Percentiles rank a stretch among this genome's conserved stretches.
Evolutionary conservation across 1,140 invertebrate genomes (phyloP).

Genomic region (Lepidurus apus): DNA sequence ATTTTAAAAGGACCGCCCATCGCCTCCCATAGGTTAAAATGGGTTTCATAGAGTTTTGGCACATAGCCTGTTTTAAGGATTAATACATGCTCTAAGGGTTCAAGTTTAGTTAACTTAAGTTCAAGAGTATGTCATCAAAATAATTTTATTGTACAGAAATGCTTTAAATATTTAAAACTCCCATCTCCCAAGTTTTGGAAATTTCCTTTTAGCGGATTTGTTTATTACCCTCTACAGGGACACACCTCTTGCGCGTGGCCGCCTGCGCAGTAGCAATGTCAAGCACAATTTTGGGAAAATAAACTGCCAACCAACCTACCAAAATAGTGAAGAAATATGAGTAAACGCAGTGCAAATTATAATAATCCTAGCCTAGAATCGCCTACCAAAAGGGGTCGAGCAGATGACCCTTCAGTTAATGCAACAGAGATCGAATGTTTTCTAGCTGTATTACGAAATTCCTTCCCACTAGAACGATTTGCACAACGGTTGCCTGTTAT

Average conservation of each 20-base stretch:
- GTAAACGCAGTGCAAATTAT: neutral
- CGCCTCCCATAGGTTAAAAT: neutral
- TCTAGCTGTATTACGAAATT: neutral
- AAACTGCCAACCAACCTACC: neutral
- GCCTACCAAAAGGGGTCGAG: neutral
- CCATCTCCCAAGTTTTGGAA: no score
- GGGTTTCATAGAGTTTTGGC: neutral
- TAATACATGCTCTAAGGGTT: no score
- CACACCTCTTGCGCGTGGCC: neutral
- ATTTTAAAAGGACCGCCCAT: neutral
- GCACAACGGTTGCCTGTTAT: slow-evolving; percentile 6
- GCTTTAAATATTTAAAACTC: no score
- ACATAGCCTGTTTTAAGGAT: neutral
- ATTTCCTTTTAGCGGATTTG: no score
- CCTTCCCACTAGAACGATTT: slow-evolving; percentile 31
- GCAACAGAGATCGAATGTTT: slow-evolving; percentile 9
- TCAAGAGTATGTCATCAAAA: no score
- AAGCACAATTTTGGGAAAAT: neutral
- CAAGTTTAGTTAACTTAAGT: no score
- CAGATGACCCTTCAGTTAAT: neutral
- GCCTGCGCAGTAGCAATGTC: neutral
- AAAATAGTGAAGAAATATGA: neutral
- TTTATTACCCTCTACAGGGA: no score
- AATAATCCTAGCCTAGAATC: neutral
- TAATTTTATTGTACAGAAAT: no score